These are phyloP conservation scores for Pachycephus smyrnensis DNA, from an alignment of 2,888 invertebrate genomes.

Conservation along the genomic window DNA sequence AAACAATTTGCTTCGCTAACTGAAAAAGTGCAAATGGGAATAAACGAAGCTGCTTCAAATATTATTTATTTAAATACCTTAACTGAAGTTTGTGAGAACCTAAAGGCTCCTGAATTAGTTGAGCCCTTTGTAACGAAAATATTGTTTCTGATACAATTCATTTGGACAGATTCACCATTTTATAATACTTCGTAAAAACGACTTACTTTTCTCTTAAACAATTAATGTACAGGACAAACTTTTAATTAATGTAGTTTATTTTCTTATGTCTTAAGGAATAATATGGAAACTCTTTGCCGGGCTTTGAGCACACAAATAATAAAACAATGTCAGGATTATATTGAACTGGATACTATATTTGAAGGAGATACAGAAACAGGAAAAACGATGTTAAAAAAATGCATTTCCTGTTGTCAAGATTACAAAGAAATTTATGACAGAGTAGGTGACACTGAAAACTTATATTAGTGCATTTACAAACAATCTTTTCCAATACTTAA, in stretches of 20 bases:
- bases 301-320: slow-evolving; percentile 71
- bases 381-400: slow-evolving; percentile 65
- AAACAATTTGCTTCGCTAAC: slow-evolving; percentile 50
- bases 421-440: slow-evolving; percentile 68
- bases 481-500: not conserved
- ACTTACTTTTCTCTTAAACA: slow-evolving; percentile 5
- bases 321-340: slow-evolving; percentile 65
- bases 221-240: not conserved
- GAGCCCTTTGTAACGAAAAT: slow-evolving; percentile 67
- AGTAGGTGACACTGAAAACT: slow-evolving; percentile 45
- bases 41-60: slow-evolving; percentile 69
- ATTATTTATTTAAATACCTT: slow-evolving; percentile 68
- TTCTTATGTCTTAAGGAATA: slow-evolving; percentile 36
- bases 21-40: slow-evolving; percentile 42
- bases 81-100: slow-evolving; percentile 66
- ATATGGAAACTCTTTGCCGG: slow-evolving; percentile 62
- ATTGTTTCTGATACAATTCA: slow-evolving; percentile 68
- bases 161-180: slow-evolving; percentile 71
- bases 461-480: not conserved
- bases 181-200: slow-evolving; percentile 65
- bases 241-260: not conserved
- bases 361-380: slow-evolving; percentile 67
- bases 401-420: slow-evolving; percentile 68
- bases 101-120: slow-evolving; percentile 66
- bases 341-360: slow-evolving; percentile 68